Conservation (phyloP, 2,888 invertebrate genomes). For the Conistra vaccinii region DNA sequence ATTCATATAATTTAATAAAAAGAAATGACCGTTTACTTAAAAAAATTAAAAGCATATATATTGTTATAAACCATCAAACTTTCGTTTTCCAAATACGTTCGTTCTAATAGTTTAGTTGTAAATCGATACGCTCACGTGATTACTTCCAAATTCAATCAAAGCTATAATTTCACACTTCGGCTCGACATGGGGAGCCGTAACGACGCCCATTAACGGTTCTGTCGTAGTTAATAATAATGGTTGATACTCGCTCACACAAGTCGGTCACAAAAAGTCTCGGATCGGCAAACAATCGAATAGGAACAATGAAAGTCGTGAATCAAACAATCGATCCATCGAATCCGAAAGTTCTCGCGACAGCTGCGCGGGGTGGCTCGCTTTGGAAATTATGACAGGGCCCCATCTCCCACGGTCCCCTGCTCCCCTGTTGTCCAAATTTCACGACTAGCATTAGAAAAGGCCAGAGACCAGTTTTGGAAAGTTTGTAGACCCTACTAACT, state of each 20-base stretch:
- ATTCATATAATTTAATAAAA: background rate
- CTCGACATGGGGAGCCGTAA: slow-evolving; percentile 52
- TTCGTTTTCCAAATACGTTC: slow-evolving; percentile 8
- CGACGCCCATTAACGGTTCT: slow-evolving; percentile 60
- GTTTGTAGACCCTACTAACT: slow-evolving; percentile 44
- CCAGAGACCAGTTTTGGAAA: slow-evolving; percentile 70
- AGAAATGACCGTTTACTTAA: background rate
- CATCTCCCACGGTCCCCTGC: slow-evolving; percentile 85
- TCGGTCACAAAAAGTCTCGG: slow-evolving; percentile 72
- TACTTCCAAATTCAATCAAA: slow-evolving; percentile 38
- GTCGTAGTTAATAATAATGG: slow-evolving; percentile 72
- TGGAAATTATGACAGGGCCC: slow-evolving; percentile 78
- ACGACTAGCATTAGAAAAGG: slow-evolving; percentile 68
- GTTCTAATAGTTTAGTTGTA: background rate
- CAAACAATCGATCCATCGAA: slow-evolving; percentile 87
- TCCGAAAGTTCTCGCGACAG: slow-evolving; percentile 84
- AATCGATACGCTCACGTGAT: slow-evolving; percentile 43
- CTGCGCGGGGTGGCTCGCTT: slow-evolving; percentile 78
- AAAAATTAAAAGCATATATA: background rate
- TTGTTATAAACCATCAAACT: background rate
- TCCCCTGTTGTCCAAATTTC: slow-evolving; percentile 72
- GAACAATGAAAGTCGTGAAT: slow-evolving; percentile 84
- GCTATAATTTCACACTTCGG: slow-evolving; percentile 58
- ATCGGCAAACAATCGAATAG: slow-evolving; percentile 76
- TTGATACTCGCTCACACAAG: slow-evolving; percentile 66